Evolutionary conservation across 2,888 invertebrate genomes (phyloP), one percentile per base, ranked within the genome.

Genomic region (Latrodectus hesperus): DNA sequence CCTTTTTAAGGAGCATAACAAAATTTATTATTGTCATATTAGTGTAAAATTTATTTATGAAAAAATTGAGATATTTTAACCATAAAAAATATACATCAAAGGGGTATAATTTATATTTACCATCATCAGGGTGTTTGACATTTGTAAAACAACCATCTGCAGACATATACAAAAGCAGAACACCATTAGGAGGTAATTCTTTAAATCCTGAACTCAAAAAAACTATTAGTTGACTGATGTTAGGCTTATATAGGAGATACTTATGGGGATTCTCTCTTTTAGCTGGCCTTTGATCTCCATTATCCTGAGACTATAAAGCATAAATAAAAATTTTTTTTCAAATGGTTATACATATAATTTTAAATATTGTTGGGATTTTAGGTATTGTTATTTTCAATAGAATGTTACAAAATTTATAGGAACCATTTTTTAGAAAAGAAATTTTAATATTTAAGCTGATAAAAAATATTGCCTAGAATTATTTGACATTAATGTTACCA

Each of bases 211-310:
- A 96, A 87, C 96, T 96, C 91, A 99, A 94, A 93, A 98, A 98
- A 89, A 98, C 96, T 92, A 98, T 94, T 85, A 98, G 95, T 93
- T 98, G 98, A 92, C 96, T 96, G 91, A 98, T 95, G 77, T 97
- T 96, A 84, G 99, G 99, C 93, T 97, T 98, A 93, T 97, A 99
- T 91, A 99, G 94, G 91, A 99, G 94, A 93, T 98, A 98, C 93
- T 99, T 99, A 94, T 98, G 98, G 68, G 98, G 98, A 93, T 98
- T 99, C 93, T 97, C 96, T 91, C 96, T 93, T 92, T 95, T 94
- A 85, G 94, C 65, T 53, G 89, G 84, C 67, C 91, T 90, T 91
- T 93, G 92, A 90, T 95, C 95, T 64, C 96, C 96, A 92, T 96
- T 96, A 92, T 96, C 96, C 91, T 93, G 91, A 65, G 89, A 76